A percentile compares a stretch with the other conserved stretches of the same genome.
These are phyloP conservation scores for Boleophthalmus pectinirostris DNA, from an alignment of 2,113 vertebrate species.

Conservation along the genomic window DNA sequence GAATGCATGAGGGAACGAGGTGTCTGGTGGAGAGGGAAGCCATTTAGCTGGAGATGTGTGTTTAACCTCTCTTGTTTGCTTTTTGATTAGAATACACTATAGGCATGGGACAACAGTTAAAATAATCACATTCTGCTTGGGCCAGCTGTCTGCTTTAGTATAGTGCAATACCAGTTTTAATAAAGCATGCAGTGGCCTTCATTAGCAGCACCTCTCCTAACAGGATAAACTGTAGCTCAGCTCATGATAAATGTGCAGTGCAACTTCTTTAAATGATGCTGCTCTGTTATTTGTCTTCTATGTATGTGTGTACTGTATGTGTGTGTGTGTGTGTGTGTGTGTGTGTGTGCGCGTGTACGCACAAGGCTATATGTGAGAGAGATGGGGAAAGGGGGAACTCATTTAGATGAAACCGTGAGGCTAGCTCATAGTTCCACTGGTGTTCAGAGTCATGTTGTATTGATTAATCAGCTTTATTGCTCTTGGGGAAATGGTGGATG, in stretches of 20 bases:
- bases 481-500: constrained; percentile 34
- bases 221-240: constrained; percentile 37
- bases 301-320: constrained; percentile 22
- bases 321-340: background rate
- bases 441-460: constrained; percentile 43
- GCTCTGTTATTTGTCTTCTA: constrained; percentile 45
- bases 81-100: background rate
- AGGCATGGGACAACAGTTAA: constrained; percentile 14
- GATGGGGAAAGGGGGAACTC: constrained; percentile 12
- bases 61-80: background rate
- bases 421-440: constrained; percentile 29
- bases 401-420: constrained; percentile 39
- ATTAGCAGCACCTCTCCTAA: constrained; percentile 25
- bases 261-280: constrained; percentile 38
- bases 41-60: background rate
- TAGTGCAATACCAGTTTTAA: constrained; percentile 13
- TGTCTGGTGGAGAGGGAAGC: background rate
- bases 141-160: background rate
- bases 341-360: constrained; percentile 4
- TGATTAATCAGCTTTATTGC: constrained; percentile 50
- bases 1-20: background rate
- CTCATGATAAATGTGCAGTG: constrained; percentile 46
- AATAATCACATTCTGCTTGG: background rate
- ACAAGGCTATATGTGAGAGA: background rate
- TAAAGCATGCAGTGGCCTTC: constrained; percentile 18